A percentile compares a stretch with the other conserved stretches of the same genome.
phyloP scores from a whole-genome alignment of 2,113 vertebrate species.

The Otocyon megalotis region DNA sequence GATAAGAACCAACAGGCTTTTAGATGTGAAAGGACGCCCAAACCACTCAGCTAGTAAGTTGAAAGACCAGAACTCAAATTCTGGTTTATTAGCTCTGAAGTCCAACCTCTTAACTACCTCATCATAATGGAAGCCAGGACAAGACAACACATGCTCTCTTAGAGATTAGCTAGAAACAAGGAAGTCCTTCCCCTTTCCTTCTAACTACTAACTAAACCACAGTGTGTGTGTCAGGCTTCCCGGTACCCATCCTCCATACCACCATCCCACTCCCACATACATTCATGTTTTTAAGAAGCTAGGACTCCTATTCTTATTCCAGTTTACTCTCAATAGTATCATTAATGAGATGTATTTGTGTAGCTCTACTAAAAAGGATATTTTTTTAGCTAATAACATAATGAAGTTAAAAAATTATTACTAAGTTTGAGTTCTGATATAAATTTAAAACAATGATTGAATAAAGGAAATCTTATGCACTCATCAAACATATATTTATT shows the following conservation, averaged over 20 bases:
- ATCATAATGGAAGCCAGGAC: neutral
- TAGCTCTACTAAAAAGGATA: neutral
- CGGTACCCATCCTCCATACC: neutral
- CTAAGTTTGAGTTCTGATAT: neutral
- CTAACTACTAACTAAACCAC: neutral
- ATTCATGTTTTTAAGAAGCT: constrained; percentile 6
- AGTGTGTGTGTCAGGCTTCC: neutral
- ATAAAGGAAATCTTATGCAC: neutral
- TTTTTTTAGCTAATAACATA: neutral
- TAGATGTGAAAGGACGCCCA: neutral
- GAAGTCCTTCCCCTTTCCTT: neutral
- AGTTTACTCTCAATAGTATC: constrained; percentile 24
- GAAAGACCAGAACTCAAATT: constrained; percentile 40
- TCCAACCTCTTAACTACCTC: neutral
- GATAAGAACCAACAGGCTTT: neutral
- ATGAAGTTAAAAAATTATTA: neutral
- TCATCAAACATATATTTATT: neutral
- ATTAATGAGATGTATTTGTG: neutral
- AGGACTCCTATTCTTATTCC: neutral
- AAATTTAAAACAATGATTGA: constrained; percentile 1
- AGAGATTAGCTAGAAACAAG: neutral
- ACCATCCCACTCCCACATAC: neutral
- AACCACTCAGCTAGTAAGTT: neutral
- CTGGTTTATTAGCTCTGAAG: neutral
- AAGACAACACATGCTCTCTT: neutral